phyloP scores from a whole-genome alignment of 2,113 vertebrate species.

The Empidonax alnorum region DNA sequence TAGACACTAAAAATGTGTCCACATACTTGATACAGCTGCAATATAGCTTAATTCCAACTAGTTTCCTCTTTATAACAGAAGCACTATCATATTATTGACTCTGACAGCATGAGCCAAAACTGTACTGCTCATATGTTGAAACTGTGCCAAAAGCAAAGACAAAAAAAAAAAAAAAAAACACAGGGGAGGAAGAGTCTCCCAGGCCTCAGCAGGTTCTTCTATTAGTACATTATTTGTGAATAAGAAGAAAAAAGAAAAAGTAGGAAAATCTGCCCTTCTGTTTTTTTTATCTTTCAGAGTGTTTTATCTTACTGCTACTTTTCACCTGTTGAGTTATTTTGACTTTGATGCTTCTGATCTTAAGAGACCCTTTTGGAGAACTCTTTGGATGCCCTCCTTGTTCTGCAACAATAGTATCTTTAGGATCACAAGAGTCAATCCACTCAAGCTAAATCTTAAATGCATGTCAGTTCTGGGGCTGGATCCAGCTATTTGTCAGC shows the following conservation, averaged over 20 bases:
- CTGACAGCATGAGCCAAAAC: not conserved
- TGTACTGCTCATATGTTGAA: not conserved
- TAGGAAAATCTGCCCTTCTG: not conserved
- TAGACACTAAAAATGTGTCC: constrained; percentile 26
- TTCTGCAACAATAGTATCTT: not conserved
- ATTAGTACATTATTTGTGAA: not conserved
- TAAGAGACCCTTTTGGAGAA: not conserved
- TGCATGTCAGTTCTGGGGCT: not conserved
- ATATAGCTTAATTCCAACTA: constrained; percentile 14
- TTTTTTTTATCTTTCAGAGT: not conserved
- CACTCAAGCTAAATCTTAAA: not conserved
- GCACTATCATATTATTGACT: not conserved
- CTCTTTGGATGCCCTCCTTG: not conserved
- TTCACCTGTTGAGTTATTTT: not conserved
- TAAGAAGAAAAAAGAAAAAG: not conserved
- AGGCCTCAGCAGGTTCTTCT: not conserved
- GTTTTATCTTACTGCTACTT: not conserved
- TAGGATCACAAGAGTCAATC: not conserved
- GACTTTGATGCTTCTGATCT: not conserved
- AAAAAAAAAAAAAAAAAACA: not conserved
- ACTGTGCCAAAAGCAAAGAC: constrained; percentile 26
- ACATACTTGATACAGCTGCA: constrained; percentile 37
- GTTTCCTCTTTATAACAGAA: constrained; percentile 40
- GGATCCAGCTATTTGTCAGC: not conserved
- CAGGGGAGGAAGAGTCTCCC: not conserved